Conservation (phyloP, 2,888 invertebrate species). For the Clanis bilineata region DNA sequence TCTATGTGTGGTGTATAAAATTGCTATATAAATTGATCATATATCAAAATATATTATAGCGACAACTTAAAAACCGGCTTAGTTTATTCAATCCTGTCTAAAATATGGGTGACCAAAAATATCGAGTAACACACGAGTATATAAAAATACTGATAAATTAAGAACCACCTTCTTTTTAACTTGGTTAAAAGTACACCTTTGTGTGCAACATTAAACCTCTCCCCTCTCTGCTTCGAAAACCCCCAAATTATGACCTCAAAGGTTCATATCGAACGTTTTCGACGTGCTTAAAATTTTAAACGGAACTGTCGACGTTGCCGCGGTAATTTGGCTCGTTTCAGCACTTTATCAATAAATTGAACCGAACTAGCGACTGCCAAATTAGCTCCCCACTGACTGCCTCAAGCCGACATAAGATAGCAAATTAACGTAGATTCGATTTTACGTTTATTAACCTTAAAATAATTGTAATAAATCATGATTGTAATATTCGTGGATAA, state of each 20-base stretch:
- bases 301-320: not conserved
- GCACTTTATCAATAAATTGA: conserved; percentile 2
- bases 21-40: too few relatives aligned
- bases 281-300: not conserved
- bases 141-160: too few relatives aligned
- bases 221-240: not conserved
- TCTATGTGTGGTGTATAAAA: too few relatives aligned
- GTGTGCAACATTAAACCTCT: too few relatives aligned
- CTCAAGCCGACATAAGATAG: not conserved
- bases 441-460: not conserved
- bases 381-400: not conserved
- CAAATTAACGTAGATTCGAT: not conserved
- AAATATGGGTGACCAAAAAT: too few relatives aligned
- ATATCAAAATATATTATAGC: too few relatives aligned
- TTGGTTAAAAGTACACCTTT: too few relatives aligned
- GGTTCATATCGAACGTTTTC: not conserved
- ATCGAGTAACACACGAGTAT: too few relatives aligned
- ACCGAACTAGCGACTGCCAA: not conserved
- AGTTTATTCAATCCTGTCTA: too few relatives aligned
- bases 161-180: too few relatives aligned
- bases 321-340: conserved; percentile 1
- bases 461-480: not conserved
- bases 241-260: not conserved
- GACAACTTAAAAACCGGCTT: too few relatives aligned
- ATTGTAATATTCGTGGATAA: too few relatives aligned